Evolutionary conservation across 2,797 vertebrate genomes (phyloP).

Genomic region (Steatocranus sp.): DNA sequence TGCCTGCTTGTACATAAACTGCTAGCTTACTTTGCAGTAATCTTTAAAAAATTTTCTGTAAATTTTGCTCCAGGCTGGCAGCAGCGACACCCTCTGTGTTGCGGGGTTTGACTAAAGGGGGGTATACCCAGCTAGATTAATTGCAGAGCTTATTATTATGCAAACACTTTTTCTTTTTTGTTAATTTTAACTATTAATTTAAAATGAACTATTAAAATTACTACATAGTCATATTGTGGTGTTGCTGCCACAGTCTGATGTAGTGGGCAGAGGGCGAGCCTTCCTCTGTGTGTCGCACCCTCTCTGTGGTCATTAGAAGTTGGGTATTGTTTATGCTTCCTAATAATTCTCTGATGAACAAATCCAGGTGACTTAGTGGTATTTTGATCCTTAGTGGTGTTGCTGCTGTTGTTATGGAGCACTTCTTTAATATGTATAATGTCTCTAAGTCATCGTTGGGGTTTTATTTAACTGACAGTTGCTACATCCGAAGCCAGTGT

Average conservation of each 20-base stretch:
- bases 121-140: not conserved
- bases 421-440: accelerated
- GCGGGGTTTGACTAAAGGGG: not conserved
- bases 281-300: accelerated
- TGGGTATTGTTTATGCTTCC: not conserved
- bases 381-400: not conserved
- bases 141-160: not conserved
- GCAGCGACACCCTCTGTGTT: not conserved
- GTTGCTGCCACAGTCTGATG: not conserved
- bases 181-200: not conserved
- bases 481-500: not conserved
- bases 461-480: not conserved
- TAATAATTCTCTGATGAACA: not conserved
- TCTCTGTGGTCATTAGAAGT: not conserved
- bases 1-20: not conserved
- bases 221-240: not conserved
- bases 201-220: not conserved
- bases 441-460: not conserved
- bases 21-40: not conserved
- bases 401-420: not conserved
- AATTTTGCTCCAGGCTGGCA: not conserved
- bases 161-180: not conserved
- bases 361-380: not conserved
- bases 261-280: not conserved
- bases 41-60: not conserved